These are phyloP conservation scores for Aphidius gifuensis DNA, from an alignment of 1,140 invertebrate genomes.

Conservation along the genomic window DNA sequence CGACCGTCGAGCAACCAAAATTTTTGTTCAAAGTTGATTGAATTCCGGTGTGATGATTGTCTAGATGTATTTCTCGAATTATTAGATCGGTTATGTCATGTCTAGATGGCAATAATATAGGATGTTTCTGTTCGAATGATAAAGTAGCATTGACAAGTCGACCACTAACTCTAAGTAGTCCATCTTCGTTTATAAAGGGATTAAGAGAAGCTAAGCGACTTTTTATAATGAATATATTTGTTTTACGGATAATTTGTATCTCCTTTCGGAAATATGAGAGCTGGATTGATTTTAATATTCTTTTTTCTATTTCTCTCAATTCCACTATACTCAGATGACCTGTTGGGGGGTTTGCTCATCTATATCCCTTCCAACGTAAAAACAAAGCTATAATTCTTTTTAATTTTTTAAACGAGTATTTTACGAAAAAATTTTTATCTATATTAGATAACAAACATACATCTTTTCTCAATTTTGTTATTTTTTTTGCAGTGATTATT, in stretches of 20 bases:
- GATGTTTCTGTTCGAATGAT: constrained; percentile 39
- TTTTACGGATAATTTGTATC: background rate
- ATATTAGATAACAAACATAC: too few species aligned
- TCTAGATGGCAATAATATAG: constrained; percentile 28
- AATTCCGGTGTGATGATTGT: constrained; percentile 20
- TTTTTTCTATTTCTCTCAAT: background rate
- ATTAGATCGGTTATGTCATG: background rate
- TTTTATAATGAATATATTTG: background rate
- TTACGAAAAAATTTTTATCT: too few species aligned
- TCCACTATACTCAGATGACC: constrained; percentile 1
- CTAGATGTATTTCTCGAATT: constrained; percentile 27
- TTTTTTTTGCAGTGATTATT: too few species aligned
- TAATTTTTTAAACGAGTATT: constrained; percentile 9
- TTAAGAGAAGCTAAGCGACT: too few species aligned
- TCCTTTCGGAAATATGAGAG: background rate
- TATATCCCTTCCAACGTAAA: constrained; percentile 35
- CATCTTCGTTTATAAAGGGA: constrained; percentile 42
- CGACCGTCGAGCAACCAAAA: constrained; percentile 9
- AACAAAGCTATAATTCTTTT: constrained; percentile 27
- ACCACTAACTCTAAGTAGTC: constrained; percentile 39
- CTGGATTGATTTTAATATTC: background rate
- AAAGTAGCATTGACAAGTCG: background rate
- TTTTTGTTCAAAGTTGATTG: background rate
- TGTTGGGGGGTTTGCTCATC: constrained; percentile 35
- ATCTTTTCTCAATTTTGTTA: too few species aligned